Conservation (phyloP, 1,140 invertebrate genomes). For the Polypedilum vanderplanki region DNA sequence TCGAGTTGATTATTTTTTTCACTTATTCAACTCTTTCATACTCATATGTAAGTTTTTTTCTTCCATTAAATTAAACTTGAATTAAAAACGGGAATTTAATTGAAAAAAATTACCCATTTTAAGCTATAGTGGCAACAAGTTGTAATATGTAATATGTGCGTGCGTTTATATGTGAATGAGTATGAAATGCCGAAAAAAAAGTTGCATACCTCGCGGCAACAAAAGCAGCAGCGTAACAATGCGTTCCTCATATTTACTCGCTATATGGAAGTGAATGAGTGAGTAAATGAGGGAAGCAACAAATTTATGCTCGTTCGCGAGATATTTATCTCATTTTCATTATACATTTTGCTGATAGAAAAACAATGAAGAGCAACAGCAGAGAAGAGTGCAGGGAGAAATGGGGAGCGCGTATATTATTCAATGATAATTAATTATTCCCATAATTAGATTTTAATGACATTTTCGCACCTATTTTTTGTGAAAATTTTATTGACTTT, state of each 20-base stretch:
- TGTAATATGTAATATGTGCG: not conserved
- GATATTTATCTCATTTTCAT: constrained; percentile 22
- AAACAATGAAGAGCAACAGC: not conserved
- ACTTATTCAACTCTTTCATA: no score
- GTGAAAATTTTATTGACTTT: not conserved
- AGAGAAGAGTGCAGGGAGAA: not conserved
- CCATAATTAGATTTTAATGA: constrained; percentile 24
- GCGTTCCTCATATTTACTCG: not conserved
- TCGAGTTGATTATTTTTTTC: not conserved
- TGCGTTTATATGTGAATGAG: not conserved
- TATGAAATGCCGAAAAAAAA: not conserved
- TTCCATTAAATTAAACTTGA: not conserved
- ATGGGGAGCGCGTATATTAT: not conserved
- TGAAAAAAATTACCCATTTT: not conserved
- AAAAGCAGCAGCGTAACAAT: constrained; percentile 2
- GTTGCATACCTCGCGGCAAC: constrained; percentile 15
- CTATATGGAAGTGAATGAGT: not conserved
- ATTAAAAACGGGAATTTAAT: not conserved
- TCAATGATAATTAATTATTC: constrained; percentile 21
- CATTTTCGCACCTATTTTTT: constrained; percentile 6
- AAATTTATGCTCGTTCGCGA: constrained; percentile 19
- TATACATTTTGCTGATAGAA: not conserved
- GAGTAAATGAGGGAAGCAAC: not conserved
- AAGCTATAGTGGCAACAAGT: not conserved
- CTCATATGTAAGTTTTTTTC: not conserved